Conservation (phyloP, 2,888 invertebrate species). For the Drosophila tanythrix region DNA sequence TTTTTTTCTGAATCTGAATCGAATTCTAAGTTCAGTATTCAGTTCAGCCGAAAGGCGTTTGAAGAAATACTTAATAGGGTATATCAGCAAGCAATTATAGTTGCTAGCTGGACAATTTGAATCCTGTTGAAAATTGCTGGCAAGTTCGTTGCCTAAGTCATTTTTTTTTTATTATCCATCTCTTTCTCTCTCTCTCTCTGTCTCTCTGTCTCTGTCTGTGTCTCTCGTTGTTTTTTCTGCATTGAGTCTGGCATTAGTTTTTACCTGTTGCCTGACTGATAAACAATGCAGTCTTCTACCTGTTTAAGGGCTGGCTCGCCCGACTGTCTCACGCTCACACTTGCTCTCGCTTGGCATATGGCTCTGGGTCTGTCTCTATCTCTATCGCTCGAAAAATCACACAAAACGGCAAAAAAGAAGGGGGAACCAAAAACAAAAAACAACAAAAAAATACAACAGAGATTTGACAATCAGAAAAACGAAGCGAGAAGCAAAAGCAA, state of each 20-base stretch:
- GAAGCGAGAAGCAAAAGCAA: constrained; percentile 45
- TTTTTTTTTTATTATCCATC: constrained; percentile 28
- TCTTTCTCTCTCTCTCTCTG: background rate
- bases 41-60: background rate
- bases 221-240: constrained; percentile 20
- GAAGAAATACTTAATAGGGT: constrained; percentile 26
- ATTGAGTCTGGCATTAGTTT: constrained; percentile 62
- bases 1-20: background rate
- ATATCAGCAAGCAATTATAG: constrained; percentile 22
- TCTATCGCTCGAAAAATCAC: constrained; percentile 26
- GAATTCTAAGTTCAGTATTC: background rate
- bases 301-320: constrained; percentile 60
- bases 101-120: constrained; percentile 34
- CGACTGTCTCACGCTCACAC: constrained; percentile 14
- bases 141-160: constrained; percentile 61
- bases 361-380: background rate
- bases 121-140: constrained; percentile 25
- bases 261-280: constrained; percentile 66
- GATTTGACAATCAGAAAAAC: constrained; percentile 68
- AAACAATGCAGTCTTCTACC: constrained; percentile 74
- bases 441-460: constrained; percentile 22
- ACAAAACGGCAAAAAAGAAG: constrained; percentile 45
- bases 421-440: constrained; percentile 3
- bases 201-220: background rate
- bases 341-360: background rate